These are phyloP conservation scores for Ophion ellenae DNA, from an alignment of 2,888 invertebrate genomes.

Conservation along the genomic window DNA sequence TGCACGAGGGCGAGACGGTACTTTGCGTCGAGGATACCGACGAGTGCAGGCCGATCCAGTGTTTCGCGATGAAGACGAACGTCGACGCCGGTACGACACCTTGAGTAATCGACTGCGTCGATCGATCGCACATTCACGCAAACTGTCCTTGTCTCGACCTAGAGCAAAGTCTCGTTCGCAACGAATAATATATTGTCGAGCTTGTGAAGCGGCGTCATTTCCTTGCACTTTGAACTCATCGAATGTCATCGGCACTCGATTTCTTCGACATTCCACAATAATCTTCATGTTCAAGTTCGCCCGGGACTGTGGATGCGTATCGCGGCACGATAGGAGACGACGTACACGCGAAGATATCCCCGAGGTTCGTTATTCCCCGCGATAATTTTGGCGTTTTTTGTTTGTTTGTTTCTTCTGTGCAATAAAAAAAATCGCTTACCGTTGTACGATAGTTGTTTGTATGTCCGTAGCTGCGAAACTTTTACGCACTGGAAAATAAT, in stretches of 20 bases:
- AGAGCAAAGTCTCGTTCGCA: background rate
- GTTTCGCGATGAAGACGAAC: constrained; percentile 70
- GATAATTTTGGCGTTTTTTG: background rate
- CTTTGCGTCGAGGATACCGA: constrained; percentile 72
- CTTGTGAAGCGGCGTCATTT: background rate
- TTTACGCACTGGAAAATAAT: too few species aligned
- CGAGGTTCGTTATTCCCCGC: background rate
- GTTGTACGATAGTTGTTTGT: too few species aligned
- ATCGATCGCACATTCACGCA: constrained; percentile 16
- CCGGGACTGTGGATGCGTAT: too few species aligned
- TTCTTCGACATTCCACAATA: constrained; percentile 44
- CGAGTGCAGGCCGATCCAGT: constrained; percentile 72
- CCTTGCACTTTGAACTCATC: constrained; percentile 28
- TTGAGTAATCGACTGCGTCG: constrained; percentile 39
- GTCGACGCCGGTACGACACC: constrained; percentile 66
- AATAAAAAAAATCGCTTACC: too few species aligned
- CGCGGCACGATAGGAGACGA: too few species aligned
- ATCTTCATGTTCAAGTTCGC: too few species aligned
- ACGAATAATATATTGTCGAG: constrained; percentile 12
- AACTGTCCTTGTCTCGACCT: background rate
- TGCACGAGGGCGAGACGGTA: constrained; percentile 70
- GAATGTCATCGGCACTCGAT: constrained; percentile 13
- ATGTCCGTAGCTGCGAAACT: too few species aligned
- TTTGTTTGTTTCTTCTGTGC: too few species aligned
- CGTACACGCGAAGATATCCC: background rate